phyloP scores from a whole-genome alignment of 2,113 vertebrate genomes.

The Callocephalon fimbriatum region DNA sequence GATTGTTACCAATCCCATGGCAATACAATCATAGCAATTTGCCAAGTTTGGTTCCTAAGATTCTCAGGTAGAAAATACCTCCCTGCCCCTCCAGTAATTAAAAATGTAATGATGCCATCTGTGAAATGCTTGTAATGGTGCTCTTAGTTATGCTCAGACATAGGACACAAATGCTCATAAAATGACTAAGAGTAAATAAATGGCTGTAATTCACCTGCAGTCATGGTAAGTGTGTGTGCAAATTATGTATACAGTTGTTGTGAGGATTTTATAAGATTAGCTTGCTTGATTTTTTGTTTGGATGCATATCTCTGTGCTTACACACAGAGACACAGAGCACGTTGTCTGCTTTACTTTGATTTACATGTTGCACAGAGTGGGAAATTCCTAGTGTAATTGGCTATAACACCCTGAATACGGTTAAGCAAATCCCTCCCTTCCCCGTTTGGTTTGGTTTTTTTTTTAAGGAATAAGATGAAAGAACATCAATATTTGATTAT shows the following conservation, averaged over 20 bases:
- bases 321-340: background rate
- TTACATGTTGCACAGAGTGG: background rate
- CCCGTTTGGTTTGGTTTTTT: background rate
- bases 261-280: background rate
- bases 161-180: background rate
- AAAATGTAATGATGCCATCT: background rate
- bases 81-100: background rate
- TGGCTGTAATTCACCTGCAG: background rate
- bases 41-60: background rate
- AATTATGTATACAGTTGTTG: background rate
- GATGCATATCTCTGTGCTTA: background rate
- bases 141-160: background rate
- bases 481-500: background rate
- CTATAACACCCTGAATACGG: background rate
- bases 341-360: background rate
- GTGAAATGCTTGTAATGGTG: background rate
- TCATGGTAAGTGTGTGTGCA: background rate
- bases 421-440: accelerated
- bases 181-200: background rate
- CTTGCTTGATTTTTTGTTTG: background rate
- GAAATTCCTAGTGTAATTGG: background rate
- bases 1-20: background rate
- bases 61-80: background rate
- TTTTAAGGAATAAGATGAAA: background rate
- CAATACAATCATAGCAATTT: background rate